A percentile compares a stretch with the other conserved stretches of the same genome.
These are phyloP conservation scores for Ichneumoninae sp. DNA, from an alignment of 2,888 invertebrate genomes.

Conservation along the genomic window DNA sequence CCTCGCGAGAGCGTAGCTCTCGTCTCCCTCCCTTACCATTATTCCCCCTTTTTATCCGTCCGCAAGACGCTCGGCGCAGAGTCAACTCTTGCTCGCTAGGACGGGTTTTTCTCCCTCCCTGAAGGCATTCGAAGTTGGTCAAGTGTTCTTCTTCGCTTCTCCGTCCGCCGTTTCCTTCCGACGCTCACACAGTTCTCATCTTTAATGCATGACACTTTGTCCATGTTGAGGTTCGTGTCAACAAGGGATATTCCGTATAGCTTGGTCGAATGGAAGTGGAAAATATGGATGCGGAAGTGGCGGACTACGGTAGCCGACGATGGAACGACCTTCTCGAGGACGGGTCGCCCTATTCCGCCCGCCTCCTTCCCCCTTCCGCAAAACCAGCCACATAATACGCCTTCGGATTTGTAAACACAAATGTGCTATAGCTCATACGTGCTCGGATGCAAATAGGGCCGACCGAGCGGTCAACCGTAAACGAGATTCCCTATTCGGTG, in stretches of 20 bases:
- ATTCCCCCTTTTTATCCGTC: constrained; percentile 34
- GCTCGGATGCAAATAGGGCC: constrained; percentile 57
- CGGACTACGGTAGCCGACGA: constrained; percentile 12
- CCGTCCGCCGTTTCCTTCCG: constrained; percentile 10
- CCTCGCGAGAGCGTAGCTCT: background rate
- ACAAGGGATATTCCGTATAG: constrained; percentile 62
- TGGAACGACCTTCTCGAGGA: constrained; percentile 61
- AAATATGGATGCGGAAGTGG: constrained; percentile 60
- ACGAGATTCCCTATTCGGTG: constrained; percentile 23
- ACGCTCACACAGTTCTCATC: constrained; percentile 55
- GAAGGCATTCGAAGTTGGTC: constrained; percentile 65
- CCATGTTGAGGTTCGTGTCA: constrained; percentile 61
- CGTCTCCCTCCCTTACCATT: background rate
- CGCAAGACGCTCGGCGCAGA: constrained; percentile 7
- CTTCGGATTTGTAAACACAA: background rate
- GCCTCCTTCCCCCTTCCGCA: background rate
- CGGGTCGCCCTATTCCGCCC: constrained; percentile 3
- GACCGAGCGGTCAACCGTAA: constrained; percentile 24
- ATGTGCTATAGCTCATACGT: background rate
- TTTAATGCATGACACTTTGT: constrained; percentile 66
- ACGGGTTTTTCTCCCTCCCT: constrained; percentile 8
- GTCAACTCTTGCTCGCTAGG: constrained; percentile 22
- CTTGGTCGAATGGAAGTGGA: constrained; percentile 26
- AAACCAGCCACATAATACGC: constrained; percentile 8
- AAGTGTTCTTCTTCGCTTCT: constrained; percentile 58